Conservation (phyloP, 2,113 vertebrate species). For the Eulemur rufifrons region DNA sequence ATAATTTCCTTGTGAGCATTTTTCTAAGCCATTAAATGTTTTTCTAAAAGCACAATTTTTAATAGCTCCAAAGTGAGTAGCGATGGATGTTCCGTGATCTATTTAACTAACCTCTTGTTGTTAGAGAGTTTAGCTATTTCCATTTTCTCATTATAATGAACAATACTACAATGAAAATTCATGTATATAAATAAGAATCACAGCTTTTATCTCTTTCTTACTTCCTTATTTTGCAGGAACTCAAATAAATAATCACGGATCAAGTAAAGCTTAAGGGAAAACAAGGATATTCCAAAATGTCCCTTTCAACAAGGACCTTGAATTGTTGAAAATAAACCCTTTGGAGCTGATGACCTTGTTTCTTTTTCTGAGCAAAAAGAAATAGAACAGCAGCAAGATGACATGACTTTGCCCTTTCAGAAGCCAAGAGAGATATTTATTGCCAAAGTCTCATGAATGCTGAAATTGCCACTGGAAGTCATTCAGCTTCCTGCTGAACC, state of each 20-base stretch:
- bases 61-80: background rate
- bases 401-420: constrained; percentile 7
- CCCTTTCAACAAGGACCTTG: background rate
- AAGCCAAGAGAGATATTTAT: background rate
- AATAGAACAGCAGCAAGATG: background rate
- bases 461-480: background rate
- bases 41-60: background rate
- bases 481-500: constrained; percentile 37
- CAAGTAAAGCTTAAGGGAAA: background rate
- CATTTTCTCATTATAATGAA: background rate
- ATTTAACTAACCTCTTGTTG: background rate
- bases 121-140: background rate
- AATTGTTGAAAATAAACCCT: background rate
- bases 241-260: background rate
- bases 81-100: background rate
- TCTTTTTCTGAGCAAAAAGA: constrained; percentile 41
- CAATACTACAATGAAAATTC: background rate
- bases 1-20: background rate
- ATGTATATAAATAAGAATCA: background rate
- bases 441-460: background rate
- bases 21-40: background rate
- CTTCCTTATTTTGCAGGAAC: background rate
- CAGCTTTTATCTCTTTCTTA: background rate
- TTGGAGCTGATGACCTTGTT: background rate
- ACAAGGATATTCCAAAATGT: constrained; percentile 14